A percentile compares a stretch with the other conserved stretches of the same genome.
Conservation (phyloP, 2,888 invertebrate species). For the Platynereis dumerilii region DNA sequence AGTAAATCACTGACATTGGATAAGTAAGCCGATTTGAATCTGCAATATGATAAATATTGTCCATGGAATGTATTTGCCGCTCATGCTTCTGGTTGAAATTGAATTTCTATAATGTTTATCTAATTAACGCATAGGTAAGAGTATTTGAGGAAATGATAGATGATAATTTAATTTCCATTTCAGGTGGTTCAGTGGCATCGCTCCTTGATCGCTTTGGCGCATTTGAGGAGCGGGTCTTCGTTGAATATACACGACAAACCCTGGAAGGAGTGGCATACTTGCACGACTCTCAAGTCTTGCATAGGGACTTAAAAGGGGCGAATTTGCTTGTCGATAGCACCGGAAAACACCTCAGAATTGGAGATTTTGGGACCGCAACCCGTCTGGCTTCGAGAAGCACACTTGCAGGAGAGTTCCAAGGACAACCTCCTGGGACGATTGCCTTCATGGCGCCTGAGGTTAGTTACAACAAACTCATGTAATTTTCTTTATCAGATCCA, state of each 20-base stretch:
- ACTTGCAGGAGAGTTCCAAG: constrained; percentile 65
- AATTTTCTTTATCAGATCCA: too few species aligned
- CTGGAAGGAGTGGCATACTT: constrained; percentile 64
- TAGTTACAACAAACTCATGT: constrained; percentile 11
- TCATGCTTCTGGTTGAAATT: too few species aligned
- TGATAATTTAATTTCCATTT: too few species aligned
- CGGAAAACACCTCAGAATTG: constrained; percentile 65
- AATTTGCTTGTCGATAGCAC: constrained; percentile 65
- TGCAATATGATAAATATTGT: too few species aligned
- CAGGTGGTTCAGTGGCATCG: constrained; percentile 64
- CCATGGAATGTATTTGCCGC: too few species aligned
- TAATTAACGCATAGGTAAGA: too few species aligned
- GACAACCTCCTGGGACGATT: constrained; percentile 65
- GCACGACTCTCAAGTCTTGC: constrained; percentile 65
- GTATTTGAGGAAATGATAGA: too few species aligned
- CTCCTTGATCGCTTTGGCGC: constrained; percentile 64
- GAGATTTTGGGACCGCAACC: constrained; percentile 66
- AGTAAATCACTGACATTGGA: too few species aligned
- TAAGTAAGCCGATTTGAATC: too few species aligned
- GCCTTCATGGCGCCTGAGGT: constrained; percentile 68
- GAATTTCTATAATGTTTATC: too few species aligned
- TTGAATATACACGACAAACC: constrained; percentile 62
- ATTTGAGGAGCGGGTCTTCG: constrained; percentile 63
- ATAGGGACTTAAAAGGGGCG: constrained; percentile 66
- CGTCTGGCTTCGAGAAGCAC: constrained; percentile 62